Evolutionary conservation across 1,140 invertebrate species (phyloP), one percentile per base, ranked within the genome.

Genomic region (Fopius arisanus): DNA sequence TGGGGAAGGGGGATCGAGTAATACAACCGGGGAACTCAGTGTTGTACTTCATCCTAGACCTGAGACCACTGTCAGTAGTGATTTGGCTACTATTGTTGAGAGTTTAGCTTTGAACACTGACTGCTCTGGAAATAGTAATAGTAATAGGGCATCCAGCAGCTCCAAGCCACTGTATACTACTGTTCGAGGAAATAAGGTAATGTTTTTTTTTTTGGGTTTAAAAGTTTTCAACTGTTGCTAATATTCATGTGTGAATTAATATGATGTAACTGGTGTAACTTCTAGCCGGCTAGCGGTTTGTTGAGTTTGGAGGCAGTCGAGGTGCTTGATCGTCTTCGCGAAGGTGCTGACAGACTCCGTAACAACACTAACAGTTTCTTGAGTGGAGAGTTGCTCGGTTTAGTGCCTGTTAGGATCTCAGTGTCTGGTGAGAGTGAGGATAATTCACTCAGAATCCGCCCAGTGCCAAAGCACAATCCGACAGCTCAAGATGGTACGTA

Each of bases 81-180:
- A 96, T 88, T 87, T 96, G 67, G 94, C 94, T 0, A 96, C 94
- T 26, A 96, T 96, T 81, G 94, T 96, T 10, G 95, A 96, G 85
- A 94, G 92, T 70, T 84, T 95, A 6, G 91, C 93, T 0, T 87
- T 95, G 12, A 91, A 92, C 28, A 87, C 85, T n/a, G 86, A 87
- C 69, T 87, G 83, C 37, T 78, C 85, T 0, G 76, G 82, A 19
- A 88, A 87, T 67, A 86, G 81, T 72, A 88, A 86, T 72, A 88
- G 87, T 40, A 88, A 88, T 76, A 81, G 86, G 28, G 86, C 87
- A 2, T 85, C 86, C 12, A 86, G 81, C 70, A 86, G 81, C 74
- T 86, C 87, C 0, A 88, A 87, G 74, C 80, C 84, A 37, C 41
- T 86, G 28, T 82, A 88, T 69, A 77, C 83, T 21, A 78, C 84